Evolutionary conservation across 2,888 invertebrate genomes (phyloP), one percentile per base, ranked within the genome.

Genomic region (Meandrusa payeni): DNA sequence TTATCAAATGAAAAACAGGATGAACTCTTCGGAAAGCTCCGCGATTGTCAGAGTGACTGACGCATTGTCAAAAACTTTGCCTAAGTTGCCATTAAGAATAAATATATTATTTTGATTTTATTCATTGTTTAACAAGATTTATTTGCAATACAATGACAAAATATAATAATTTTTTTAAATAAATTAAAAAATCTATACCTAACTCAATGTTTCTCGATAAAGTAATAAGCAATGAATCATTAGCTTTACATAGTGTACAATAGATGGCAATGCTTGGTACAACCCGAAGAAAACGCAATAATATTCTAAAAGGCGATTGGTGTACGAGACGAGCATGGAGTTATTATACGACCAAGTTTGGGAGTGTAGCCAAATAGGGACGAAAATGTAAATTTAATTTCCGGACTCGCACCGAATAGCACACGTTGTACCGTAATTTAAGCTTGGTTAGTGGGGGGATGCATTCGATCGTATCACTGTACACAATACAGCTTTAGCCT

Each of bases 1-100:
- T 76, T 73, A 71, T 58, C 59, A 76, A 82, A 79, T 74, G 59
- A 72, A 79, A 82, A 81, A 73, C 83, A 81, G 80, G 63, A 69
- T 70, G 76, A 71, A 63, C 67, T 67, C 64, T 66, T 60, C 64
- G 52, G 59, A 55, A 68, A 66, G 49, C 49, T 42, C 65, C 63
- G 60, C 59, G 62, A 54, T 63, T 64, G 59, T 56, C 62, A 57
- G 55, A 54, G 50, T 57, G 63, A 55, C 45, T 51, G 46, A 38
- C 48, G 43, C 29, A 40, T 33, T 41, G 36, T 28, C 11, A 13
- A 15, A 29, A 22, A 22, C 36, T 38, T n/a, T n/a, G n/a, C n/a
- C n/a, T n/a, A n/a, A n/a, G 27, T 13, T 12, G 20, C 15, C 10
- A 23, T 23, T 11, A 6, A 17, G 5, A 7, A 29, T 7, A 12